Evolutionary conservation across 2,113 vertebrate genomes (phyloP), one percentile per base, ranked within the genome.

Genomic region (Sylvilagus bachmani): DNA sequence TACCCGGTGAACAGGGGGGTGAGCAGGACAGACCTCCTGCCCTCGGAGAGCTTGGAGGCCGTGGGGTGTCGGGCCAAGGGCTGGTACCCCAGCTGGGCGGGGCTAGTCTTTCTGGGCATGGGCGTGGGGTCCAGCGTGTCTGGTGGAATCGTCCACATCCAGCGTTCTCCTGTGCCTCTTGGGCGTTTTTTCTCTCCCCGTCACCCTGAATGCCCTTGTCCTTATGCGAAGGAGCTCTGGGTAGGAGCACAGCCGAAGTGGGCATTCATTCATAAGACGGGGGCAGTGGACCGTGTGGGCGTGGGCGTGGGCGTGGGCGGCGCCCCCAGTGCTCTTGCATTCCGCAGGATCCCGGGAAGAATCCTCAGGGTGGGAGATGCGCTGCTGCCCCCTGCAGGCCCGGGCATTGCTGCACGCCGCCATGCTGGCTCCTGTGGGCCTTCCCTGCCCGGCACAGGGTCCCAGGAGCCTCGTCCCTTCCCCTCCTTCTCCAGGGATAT

Each of bases 401-500:
- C 44, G 51, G 69, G 29, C 21, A 7, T 53, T 33, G 55, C 82
- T 29, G 38, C 71, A 81, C 49, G 27, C 4, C 4, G 11, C 61
- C 44, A 25, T 36, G n/a, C 58, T 78, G 29, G 33, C 31, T 21
- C 33, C 33, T 6, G 55, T 29, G 33, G 21, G 58, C 61, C 21
- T 67, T 53, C 36, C n/a, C 29, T 10, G 0, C 6, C 2, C 14
- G 10, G 61, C 24, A 13, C 44, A n/a, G 17, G 29, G 19, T 55
- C n/a, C 27, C 38, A 49, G 49, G 66, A n/a, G 29, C 61, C 75
- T 83, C 55, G 21, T 51, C n/a, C 31, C 88, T 10, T 84, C 86
- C 22, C 38, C 82, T 71, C 62, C 93, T 96, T 73, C 16, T 73
- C 51, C 97, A 99, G 99, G 99, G 94, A 99, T 99, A 97, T 99